Evolutionary conservation across 2,797 vertebrate species (phyloP).

Genomic region (Eidolon dupreanum): DNA sequence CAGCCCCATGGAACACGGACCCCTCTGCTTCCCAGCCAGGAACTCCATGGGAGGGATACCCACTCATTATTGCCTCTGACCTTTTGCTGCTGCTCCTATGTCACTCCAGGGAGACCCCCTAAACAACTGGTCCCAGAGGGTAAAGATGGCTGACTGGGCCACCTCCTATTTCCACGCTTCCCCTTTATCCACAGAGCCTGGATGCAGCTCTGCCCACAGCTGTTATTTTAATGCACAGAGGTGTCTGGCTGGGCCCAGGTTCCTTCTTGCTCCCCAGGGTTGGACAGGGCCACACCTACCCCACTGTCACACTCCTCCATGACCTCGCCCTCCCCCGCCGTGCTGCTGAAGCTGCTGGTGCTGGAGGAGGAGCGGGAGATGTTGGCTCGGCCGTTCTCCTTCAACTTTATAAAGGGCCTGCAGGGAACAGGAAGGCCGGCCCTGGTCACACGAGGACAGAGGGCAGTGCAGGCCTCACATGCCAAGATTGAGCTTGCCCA

Average conservation of each 20-base stretch:
- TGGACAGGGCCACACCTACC: slow-evolving; percentile 78
- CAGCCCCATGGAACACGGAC: background rate
- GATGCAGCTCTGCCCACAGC: background rate
- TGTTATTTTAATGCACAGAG: background rate
- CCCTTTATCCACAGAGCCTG: background rate
- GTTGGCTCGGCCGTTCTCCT: slow-evolving; percentile 93
- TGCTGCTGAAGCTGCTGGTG: slow-evolving; percentile 99
- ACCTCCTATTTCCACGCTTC: background rate
- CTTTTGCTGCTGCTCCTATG: background rate
- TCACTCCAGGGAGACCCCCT: background rate
- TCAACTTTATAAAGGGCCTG: slow-evolving; percentile 94
- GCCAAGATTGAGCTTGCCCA: background rate
- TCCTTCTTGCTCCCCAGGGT: background rate
- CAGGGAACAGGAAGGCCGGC: background rate
- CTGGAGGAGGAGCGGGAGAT: slow-evolving; percentile 98
- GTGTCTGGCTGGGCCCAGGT: background rate
- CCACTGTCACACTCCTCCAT: slow-evolving; percentile 94
- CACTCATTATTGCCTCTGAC: background rate
- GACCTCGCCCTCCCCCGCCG: slow-evolving; percentile 93
- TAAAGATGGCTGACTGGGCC: background rate
- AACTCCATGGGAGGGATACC: background rate
- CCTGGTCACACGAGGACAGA: accelerated
- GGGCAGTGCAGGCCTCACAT: background rate
- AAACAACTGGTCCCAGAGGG: background rate
- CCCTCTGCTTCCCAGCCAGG: background rate